phyloP scores from a whole-genome alignment of 2,113 vertebrate species.

The Promerops cafer region DNA sequence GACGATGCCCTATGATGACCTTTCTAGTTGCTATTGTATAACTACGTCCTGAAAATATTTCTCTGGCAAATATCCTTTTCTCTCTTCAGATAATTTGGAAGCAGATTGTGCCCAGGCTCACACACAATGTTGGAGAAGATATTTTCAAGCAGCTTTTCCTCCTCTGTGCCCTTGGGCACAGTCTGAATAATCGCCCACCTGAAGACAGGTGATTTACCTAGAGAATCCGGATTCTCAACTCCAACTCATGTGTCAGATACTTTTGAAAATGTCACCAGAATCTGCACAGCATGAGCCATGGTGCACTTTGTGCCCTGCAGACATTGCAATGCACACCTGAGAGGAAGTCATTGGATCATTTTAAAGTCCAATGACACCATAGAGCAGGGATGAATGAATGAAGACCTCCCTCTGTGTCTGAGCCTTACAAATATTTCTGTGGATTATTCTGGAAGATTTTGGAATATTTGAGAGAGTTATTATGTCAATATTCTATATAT shows the following conservation, averaged over 20 bases:
- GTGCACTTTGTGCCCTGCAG: neutral
- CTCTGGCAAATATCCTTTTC: conserved; percentile 2
- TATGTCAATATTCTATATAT: neutral
- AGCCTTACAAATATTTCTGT: neutral
- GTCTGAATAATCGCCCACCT: neutral
- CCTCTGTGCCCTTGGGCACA: neutral
- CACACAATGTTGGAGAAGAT: neutral
- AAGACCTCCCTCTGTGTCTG: neutral
- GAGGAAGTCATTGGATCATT: neutral
- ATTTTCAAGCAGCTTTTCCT: neutral
- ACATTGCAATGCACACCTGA: neutral
- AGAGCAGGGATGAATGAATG: neutral
- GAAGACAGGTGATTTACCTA: neutral
- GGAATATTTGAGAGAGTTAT: neutral
- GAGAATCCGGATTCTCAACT: neutral
- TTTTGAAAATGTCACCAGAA: neutral
- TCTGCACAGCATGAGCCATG: neutral
- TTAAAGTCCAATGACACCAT: neutral
- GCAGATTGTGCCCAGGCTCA: neutral
- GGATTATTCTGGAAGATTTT: neutral
- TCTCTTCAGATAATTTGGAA: neutral
- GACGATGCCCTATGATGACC: neutral
- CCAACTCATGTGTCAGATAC: neutral
- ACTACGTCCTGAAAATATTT: neutral
- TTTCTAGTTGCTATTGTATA: conserved; percentile 9